Evolutionary conservation across 2,888 invertebrate species (phyloP).

Genomic region (Unio delphinus): DNA sequence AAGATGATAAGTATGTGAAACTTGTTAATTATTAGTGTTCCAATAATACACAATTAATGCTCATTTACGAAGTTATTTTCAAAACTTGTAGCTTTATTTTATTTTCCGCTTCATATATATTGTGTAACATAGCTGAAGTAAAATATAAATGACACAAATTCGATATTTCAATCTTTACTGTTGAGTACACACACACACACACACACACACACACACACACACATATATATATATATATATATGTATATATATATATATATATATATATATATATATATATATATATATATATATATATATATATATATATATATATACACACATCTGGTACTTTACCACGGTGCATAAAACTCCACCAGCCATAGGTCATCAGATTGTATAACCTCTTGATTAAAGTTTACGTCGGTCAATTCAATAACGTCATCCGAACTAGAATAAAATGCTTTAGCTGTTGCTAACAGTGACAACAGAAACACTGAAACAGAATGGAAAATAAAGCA

Average conservation of each 20-base stretch:
- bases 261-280: background rate
- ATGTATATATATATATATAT: background rate
- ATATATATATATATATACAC: background rate
- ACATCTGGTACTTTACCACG: conserved; percentile 81
- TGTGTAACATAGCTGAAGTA: background rate
- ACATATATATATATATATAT: too few species aligned
- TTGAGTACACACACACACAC: background rate
- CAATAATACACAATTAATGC: too few species aligned
- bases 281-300: too few species aligned
- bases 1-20: background rate
- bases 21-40: background rate
- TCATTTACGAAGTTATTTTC: too few species aligned
- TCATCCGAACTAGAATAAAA: conserved; percentile 72
- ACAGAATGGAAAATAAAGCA: background rate
- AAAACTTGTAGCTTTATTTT: too few species aligned
- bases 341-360: conserved; percentile 97
- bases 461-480: conserved; percentile 5
- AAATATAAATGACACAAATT: background rate
- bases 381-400: conserved; percentile 89
- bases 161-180: background rate
- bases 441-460: conserved; percentile 31
- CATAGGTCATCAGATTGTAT: conserved; percentile 88
- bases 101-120: too few species aligned
- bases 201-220: too few species aligned
- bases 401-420: conserved; percentile 88